phyloP scores from a whole-genome alignment of 2,797 vertebrate genomes.

The Periophthalmus magnuspinnatus region DNA sequence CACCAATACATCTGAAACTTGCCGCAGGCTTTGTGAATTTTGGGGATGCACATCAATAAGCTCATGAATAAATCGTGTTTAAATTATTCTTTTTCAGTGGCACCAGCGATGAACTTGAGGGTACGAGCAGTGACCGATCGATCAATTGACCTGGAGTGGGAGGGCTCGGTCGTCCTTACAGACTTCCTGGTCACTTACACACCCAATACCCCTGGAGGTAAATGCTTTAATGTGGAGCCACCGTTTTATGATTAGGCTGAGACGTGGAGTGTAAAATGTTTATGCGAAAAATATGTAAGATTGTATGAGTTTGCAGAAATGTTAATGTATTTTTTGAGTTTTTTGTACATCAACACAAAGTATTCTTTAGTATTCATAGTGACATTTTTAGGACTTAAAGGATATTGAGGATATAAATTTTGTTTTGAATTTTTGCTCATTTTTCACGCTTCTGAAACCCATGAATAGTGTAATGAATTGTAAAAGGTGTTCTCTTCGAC shows the following conservation, averaged over 20 bases:
- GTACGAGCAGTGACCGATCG: slow-evolving; percentile 84
- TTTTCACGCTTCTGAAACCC: no score
- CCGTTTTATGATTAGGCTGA: background rate
- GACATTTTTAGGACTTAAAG: no score
- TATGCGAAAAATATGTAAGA: background rate
- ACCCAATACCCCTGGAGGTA: slow-evolving; percentile 78
- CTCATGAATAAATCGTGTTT: background rate
- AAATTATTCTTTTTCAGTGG: slow-evolving; percentile 74
- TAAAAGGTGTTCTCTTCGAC: no score
- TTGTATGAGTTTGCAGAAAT: background rate
- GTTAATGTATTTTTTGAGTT: background rate
- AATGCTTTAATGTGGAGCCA: slow-evolving; percentile 1
- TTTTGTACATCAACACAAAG: background rate
- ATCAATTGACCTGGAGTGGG: slow-evolving; percentile 90
- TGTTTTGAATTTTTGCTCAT: no score
- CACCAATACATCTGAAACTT: slow-evolving; percentile 5
- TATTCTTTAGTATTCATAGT: no score
- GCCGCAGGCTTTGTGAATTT: background rate
- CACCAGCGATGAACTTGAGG: slow-evolving; percentile 86
- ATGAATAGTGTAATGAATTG: no score
- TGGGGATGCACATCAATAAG: slow-evolving; percentile 1
- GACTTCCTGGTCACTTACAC: slow-evolving; percentile 93
- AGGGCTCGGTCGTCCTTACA: slow-evolving; percentile 83
- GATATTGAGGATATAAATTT: no score
- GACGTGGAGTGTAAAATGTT: background rate